phyloP scores from a whole-genome alignment of 1,140 invertebrate genomes.

The Drosophila parabipectinata region DNA sequence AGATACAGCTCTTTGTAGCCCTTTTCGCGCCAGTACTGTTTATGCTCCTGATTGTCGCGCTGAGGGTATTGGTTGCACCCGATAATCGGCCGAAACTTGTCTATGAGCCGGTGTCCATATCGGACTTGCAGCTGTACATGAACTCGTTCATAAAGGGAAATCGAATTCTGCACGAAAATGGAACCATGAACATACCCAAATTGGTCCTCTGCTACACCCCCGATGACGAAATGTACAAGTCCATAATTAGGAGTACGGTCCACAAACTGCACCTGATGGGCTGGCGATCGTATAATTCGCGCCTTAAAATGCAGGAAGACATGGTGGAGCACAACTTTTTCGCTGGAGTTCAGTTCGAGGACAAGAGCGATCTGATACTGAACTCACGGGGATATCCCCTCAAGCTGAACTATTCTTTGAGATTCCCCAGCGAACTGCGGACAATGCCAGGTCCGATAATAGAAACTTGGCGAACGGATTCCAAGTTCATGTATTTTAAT shows the following conservation, averaged over 20 bases:
- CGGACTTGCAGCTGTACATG: neutral
- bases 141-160: conserved; percentile 6
- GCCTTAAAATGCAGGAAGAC: conserved; percentile 25
- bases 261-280: conserved; percentile 2
- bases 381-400: conserved; percentile 4
- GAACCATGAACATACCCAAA: conserved; percentile 31
- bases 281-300: conserved; percentile 16
- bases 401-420: conserved; percentile 21
- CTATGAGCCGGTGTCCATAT: conserved; percentile 1
- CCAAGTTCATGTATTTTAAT: conserved; percentile 37
- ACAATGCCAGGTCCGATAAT: conserved; percentile 20
- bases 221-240: neutral
- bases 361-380: neutral
- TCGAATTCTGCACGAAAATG: conserved; percentile 32
- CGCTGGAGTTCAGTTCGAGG: conserved; percentile 36
- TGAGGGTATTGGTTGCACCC: conserved; percentile 21
- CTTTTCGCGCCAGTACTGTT: conserved; percentile 17
- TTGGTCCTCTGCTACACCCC: conserved; percentile 36
- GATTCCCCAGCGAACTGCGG: conserved; percentile 56
- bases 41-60: conserved; percentile 6
- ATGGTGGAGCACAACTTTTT: conserved; percentile 36
- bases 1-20: conserved; percentile 11
- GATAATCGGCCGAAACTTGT: neutral
- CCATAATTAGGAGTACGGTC: neutral
- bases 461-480: conserved; percentile 55